phyloP scores from a whole-genome alignment of 2,888 invertebrate genomes.

The Chrysina gloriosa region DNA sequence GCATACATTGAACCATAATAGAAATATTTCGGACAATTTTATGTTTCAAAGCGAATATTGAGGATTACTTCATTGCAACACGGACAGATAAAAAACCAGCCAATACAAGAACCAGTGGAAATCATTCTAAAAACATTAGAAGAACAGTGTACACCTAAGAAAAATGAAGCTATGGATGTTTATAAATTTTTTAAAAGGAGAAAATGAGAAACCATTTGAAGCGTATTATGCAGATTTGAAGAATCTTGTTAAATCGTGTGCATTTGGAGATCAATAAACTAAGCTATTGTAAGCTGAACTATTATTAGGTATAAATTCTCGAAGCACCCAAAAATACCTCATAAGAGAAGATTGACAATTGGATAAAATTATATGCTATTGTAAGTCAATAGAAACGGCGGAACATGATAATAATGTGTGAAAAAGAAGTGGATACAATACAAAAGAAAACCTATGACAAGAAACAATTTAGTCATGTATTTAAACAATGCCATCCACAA shows the following conservation, averaged over 20 bases:
- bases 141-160: not conserved
- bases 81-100: not conserved
- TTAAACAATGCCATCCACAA: not conserved
- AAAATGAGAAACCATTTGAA: not conserved
- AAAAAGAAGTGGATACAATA: not conserved
- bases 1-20: not conserved
- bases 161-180: conserved; percentile 1
- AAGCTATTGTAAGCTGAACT: not conserved
- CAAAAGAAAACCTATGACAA: not conserved
- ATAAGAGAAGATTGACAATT: conserved; percentile 28
- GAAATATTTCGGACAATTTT: not conserved
- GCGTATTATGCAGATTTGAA: conserved; percentile 20
- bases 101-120: not conserved
- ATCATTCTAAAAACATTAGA: not conserved
- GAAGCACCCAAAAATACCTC: not conserved
- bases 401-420: not conserved
- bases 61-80: not conserved
- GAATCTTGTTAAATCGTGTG: not conserved
- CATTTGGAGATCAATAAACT: not conserved
- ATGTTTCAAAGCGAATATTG: not conserved
- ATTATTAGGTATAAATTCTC: not conserved
- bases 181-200: not conserved
- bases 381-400: conserved; percentile 30
- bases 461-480: not conserved
- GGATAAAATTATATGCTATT: conserved; percentile 24